Percentiles rank a stretch among this genome's conserved stretches.
These are phyloP conservation scores for Steinernema carpocapsae DNA, from an alignment of 2,888 invertebrate species.

Conservation along the genomic window DNA sequence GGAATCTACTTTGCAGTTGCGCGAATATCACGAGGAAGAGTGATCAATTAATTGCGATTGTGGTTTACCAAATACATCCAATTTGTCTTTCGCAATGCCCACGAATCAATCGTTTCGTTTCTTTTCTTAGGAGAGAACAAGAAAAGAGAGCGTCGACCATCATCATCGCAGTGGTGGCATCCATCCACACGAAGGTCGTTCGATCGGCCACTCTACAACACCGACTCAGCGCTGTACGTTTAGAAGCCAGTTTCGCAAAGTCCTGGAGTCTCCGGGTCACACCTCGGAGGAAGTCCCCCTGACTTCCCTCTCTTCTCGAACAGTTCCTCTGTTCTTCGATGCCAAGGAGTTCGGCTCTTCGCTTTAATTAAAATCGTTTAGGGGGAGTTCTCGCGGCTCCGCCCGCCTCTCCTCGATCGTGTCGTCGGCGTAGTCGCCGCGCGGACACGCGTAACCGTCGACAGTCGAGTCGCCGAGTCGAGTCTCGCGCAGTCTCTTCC, in stretches of 20 bases:
- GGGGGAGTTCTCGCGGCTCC: neutral
- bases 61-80: neutral
- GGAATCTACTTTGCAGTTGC: neutral
- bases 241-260: too few relatives aligned
- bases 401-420: neutral
- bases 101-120: constrained; percentile 17
- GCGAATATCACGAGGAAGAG: neutral
- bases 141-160: constrained; percentile 21
- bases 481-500: constrained; percentile 20
- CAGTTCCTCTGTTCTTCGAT: neutral
- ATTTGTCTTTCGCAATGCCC: neutral
- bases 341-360: neutral
- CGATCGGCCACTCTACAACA: neutral
- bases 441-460: constrained; percentile 23
- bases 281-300: neutral
- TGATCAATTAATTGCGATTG: constrained; percentile 9
- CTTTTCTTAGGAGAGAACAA: neutral
- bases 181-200: constrained; percentile 27
- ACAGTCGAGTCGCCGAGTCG: constrained; percentile 22
- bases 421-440: constrained; percentile 4
- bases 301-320: neutral
- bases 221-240: too few relatives aligned
- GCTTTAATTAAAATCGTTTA: neutral
- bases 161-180: constrained; percentile 8
- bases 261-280: too few relatives aligned